phyloP scores from a whole-genome alignment of 1,140 invertebrate species.

The Protaetia brevitarsis region DNA sequence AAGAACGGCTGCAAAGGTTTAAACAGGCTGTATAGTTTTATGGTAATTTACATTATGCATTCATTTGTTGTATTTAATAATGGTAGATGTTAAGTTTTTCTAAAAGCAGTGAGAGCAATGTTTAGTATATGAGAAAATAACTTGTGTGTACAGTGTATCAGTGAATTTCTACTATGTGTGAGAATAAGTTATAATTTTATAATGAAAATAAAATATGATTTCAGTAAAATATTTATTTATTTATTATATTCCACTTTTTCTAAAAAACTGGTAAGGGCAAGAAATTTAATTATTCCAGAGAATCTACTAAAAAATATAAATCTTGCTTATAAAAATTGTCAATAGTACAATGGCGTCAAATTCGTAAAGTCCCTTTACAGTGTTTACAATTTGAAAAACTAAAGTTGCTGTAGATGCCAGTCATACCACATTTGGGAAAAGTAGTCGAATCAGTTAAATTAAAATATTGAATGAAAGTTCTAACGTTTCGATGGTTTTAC shows the following conservation, averaged over 20 bases:
- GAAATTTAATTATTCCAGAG: too few species aligned
- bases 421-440: too few species aligned
- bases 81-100: slow-evolving; percentile 3
- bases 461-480: too few species aligned
- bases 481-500: too few species aligned
- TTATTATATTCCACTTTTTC: not conserved
- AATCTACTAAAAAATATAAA: too few species aligned
- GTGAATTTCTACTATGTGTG: not conserved
- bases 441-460: too few species aligned
- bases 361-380: too few species aligned
- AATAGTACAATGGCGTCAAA: too few species aligned
- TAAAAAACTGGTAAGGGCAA: too few species aligned
- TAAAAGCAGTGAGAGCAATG: not conserved
- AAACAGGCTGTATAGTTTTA: slow-evolving; percentile 36
- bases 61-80: not conserved
- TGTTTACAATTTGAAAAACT: too few species aligned
- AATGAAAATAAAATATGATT: slow-evolving; percentile 7
- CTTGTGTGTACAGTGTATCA: slow-evolving; percentile 10
- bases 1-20: slow-evolving; percentile 42
- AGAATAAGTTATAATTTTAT: slow-evolving; percentile 2
- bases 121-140: not conserved
- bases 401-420: too few species aligned
- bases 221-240: not conserved
- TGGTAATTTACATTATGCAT: slow-evolving; percentile 24
- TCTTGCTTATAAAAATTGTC: too few species aligned